Percentiles rank a stretch among this genome's conserved stretches.
Conservation (phyloP, 1,140 invertebrate genomes). For the Hylaeus anthracinus region DNA sequence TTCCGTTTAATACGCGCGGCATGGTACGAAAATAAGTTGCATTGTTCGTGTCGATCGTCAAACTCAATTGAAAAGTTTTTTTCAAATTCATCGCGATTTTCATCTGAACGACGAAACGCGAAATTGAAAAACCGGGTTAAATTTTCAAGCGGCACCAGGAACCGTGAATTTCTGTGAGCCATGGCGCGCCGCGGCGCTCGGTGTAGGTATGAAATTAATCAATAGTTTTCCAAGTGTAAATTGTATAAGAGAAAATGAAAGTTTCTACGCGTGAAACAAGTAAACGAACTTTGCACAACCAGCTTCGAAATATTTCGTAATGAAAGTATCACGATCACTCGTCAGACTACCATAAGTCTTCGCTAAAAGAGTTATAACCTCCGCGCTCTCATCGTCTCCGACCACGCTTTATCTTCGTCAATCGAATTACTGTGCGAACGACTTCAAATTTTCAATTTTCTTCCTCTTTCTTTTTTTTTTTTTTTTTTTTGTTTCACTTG, state of each 20-base stretch:
- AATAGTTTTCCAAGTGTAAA: background rate
- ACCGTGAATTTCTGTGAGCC: background rate
- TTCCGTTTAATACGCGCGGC: background rate
- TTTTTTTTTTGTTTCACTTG: background rate
- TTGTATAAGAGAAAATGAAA: no score
- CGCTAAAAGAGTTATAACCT: conserved; percentile 24
- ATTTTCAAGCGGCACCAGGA: background rate
- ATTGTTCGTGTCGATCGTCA: background rate
- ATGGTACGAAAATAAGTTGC: background rate
- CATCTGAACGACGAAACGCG: background rate
- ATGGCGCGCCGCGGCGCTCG: no score
- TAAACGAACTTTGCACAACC: no score
- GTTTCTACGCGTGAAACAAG: no score
- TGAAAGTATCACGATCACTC: background rate
- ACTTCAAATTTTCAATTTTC: conserved; percentile 46
- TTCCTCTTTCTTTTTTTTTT: conserved; percentile 9
- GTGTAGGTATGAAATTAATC: no score
- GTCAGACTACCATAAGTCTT: conserved; percentile 39
- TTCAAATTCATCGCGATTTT: conserved; percentile 3
- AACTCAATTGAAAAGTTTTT: conserved; percentile 3
- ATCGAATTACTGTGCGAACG: conserved; percentile 19
- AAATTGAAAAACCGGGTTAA: background rate
- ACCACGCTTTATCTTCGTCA: conserved; percentile 31
- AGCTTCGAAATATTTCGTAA: background rate
- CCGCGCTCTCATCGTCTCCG: conserved; percentile 12